These are phyloP conservation scores for Iselma pallidipennis DNA, from an alignment of 2,888 invertebrate genomes.

Conservation along the genomic window DNA sequence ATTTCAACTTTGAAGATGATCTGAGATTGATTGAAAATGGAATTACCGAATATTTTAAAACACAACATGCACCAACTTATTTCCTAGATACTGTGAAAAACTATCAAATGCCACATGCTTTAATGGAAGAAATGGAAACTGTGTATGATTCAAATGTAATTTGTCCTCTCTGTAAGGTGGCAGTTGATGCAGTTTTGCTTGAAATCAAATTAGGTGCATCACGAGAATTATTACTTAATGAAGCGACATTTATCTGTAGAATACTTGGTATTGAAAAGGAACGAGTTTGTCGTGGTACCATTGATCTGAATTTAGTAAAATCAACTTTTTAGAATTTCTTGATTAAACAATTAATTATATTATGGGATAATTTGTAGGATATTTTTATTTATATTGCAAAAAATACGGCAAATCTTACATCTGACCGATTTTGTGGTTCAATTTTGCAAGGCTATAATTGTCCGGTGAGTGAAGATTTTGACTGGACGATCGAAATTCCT, in stretches of 20 bases:
- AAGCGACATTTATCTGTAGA: constrained; percentile 22
- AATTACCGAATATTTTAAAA: constrained; percentile 30
- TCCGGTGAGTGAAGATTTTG: constrained; percentile 14
- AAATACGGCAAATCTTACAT: constrained; percentile 58
- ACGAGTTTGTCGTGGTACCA: constrained; percentile 32
- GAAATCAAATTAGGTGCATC: constrained; percentile 21
- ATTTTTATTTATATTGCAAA: constrained; percentile 64
- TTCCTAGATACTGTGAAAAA: constrained; percentile 24
- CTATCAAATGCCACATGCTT: constrained; percentile 32
- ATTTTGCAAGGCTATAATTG: constrained; percentile 57
- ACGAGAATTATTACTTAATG: constrained; percentile 17
- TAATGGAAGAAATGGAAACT: constrained; percentile 21
- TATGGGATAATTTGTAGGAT: constrained; percentile 57
- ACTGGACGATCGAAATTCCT: constrained; percentile 41
- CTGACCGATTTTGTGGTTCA: constrained; percentile 61
- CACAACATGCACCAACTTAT: constrained; percentile 26
- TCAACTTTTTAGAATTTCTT: not conserved
- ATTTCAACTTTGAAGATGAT: constrained; percentile 2
- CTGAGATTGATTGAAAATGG: not conserved
- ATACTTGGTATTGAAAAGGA: constrained; percentile 23
- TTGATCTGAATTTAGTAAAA: constrained; percentile 29
- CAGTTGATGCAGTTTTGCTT: constrained; percentile 21
- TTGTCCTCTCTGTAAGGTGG: constrained; percentile 5
- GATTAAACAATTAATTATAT: constrained; percentile 2
- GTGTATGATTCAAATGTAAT: constrained; percentile 12